These are phyloP conservation scores for Vireo altiloquus DNA, from an alignment of 2,113 vertebrate genomes.

Conservation along the genomic window DNA sequence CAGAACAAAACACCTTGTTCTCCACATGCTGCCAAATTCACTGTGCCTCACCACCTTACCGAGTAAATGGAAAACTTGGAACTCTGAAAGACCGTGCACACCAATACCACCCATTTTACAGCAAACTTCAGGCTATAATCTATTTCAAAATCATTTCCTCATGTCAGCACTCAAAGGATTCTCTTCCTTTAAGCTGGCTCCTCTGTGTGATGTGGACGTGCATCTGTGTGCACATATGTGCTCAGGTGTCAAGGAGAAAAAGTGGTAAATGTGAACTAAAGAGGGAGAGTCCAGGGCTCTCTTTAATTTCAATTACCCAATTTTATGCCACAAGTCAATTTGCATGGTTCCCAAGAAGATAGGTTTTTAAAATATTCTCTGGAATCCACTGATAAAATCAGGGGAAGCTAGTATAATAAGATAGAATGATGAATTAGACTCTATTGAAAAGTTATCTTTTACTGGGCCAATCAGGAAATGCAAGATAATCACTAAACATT, in stretches of 20 bases:
- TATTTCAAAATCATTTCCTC: neutral
- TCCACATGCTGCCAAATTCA: neutral
- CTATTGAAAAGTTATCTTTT: conserved; percentile 37
- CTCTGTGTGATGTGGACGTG: neutral
- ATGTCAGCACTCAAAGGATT: neutral
- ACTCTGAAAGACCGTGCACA: neutral
- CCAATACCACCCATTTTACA: neutral
- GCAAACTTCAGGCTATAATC: neutral
- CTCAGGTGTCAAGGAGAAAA: neutral
- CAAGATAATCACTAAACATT: conserved; percentile 34
- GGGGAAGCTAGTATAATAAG: neutral
- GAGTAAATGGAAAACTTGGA: neutral
- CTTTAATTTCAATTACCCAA: neutral
- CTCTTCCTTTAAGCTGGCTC: neutral
- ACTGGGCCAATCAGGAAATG: conserved; percentile 24
- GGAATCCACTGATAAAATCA: conserved; percentile 1
- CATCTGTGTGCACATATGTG: accelerated
- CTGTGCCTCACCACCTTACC: neutral
- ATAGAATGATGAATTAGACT: conserved; percentile 24
- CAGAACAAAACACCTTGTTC: neutral
- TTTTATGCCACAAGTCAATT: neutral
- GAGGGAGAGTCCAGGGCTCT: no score
- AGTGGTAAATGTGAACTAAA: neutral
- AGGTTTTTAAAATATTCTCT: neutral
- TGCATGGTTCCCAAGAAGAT: neutral